These are phyloP conservation scores for Eupithecia pulchellata DNA, from an alignment of 2,888 invertebrate species.

Conservation along the genomic window DNA sequence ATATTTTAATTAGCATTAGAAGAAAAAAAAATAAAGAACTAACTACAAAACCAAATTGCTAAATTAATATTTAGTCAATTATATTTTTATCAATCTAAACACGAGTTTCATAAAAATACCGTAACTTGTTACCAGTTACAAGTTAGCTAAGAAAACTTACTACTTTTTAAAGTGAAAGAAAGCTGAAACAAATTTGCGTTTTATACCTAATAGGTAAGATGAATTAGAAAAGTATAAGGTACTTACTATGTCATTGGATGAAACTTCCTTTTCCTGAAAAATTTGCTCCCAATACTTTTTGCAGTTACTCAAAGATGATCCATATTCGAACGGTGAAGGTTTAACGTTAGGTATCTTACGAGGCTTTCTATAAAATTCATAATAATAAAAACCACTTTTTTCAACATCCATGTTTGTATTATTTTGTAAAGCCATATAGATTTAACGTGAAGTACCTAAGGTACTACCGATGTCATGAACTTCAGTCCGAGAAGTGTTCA, in stretches of 20 bases:
- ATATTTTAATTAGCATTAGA: no score
- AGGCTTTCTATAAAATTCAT: conserved; percentile 49
- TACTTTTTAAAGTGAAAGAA: background rate
- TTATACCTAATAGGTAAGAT: no score
- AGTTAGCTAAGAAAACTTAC: background rate
- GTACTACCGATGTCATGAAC: background rate
- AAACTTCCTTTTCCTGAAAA: conserved; percentile 50
- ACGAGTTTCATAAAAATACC: background rate
- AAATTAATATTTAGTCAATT: no score
- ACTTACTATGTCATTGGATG: conserved; percentile 39
- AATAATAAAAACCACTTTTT: conserved; percentile 32
- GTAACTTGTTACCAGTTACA: no score
- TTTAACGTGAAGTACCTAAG: conserved; percentile 16
- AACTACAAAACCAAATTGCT: no score
- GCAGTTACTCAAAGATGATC: conserved; percentile 63
- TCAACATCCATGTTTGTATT: conserved; percentile 35
- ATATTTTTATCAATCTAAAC: no score
- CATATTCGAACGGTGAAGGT: conserved; percentile 62
- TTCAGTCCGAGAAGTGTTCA: conserved; percentile 17
- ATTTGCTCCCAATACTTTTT: conserved; percentile 71
- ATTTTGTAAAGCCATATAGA: conserved; percentile 47
- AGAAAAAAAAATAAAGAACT: no score
- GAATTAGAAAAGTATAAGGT: background rate
- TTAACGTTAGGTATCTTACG: conserved; percentile 64
- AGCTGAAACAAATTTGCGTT: no score